Evolutionary conservation across 2,888 invertebrate species (phyloP), one percentile per base, ranked within the genome.

Genomic region (Cacoxenus indagator): DNA sequence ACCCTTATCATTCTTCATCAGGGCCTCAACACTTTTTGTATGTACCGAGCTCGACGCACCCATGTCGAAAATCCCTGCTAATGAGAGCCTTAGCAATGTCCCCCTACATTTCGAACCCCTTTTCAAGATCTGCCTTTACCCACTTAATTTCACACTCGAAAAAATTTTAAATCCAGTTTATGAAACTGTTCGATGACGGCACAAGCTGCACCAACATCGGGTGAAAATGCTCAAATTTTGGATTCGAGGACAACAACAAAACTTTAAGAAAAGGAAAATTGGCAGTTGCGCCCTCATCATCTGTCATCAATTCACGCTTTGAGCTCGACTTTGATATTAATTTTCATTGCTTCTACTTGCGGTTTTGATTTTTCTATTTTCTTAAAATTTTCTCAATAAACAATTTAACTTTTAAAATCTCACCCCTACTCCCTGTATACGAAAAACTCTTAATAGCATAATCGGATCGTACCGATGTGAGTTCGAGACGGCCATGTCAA

Each of bases 71-170:
- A 37, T 4, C 37, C 14, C 9, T 37, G 37, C 37, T 37, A 51
- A 9, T 51, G 51, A 51, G 1, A 9, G 51, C 9, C 51, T n/a
- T 9, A 43, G 45, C n/a, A n/a, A 43, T 11, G n/a, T 43, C 45
- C n/a, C n/a, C n/a, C n/a, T n/a, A n/a, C n/a, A n/a, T 37, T 14
- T 37, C 14, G 37, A 11, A 22, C 19, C 6, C 19, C 45, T 62
- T 43, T 62, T 29, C 14, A n/a, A 62, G 43, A 22, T 43, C 1
- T 14, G 11, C 45, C 17, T 27, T 68, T n/a, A n/a, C n/a, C 65
- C 73, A 72, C 64, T 72, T 72, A 69, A 73, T 75, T 69, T 72
- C 69, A 72, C 77, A 75, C 73, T 72, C 75, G 43, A 73, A 74
- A 76, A 29, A 67, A 71, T 76, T 71, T 74, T 67, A 70, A 78